Evolutionary conservation across 2,113 vertebrate species (phyloP).

Genomic region (Pseudopipra pipra): DNA sequence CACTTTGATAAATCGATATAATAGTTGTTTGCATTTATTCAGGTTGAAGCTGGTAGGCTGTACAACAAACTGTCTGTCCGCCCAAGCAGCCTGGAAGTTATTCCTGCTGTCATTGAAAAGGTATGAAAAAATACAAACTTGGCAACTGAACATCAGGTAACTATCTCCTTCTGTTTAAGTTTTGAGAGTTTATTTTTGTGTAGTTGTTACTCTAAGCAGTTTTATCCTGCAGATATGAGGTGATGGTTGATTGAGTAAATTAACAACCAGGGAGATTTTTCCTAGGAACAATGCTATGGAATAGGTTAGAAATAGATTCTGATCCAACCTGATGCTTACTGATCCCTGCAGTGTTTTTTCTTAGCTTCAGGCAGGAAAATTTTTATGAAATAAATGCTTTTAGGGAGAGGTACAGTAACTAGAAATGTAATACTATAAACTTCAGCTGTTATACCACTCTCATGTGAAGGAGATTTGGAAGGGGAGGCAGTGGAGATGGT

Average conservation of each 20-base stretch:
- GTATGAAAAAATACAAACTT: slow-evolving; percentile 68
- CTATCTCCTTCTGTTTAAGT: background rate
- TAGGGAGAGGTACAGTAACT: background rate
- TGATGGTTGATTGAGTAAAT: background rate
- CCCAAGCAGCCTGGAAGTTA: slow-evolving; percentile 85
- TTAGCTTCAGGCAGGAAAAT: background rate
- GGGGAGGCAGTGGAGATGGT: accelerated
- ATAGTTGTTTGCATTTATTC: background rate
- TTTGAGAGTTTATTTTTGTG: background rate
- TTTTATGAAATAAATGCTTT: background rate
- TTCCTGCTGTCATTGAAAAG: slow-evolving; percentile 92
- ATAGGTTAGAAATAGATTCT: background rate
- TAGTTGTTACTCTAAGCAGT: background rate
- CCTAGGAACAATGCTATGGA: background rate
- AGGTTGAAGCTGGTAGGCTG: slow-evolving; percentile 94
- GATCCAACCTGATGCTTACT: background rate
- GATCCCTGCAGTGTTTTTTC: background rate
- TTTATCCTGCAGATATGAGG: background rate
- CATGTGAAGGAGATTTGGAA: background rate
- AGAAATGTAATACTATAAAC: background rate
- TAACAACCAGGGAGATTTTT: background rate
- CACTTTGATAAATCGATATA: background rate
- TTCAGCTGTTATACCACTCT: background rate
- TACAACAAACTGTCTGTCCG: slow-evolving; percentile 92
- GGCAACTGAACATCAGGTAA: background rate